phyloP scores from a whole-genome alignment of 1,140 invertebrate genomes.

The Gryon sp. region DNA sequence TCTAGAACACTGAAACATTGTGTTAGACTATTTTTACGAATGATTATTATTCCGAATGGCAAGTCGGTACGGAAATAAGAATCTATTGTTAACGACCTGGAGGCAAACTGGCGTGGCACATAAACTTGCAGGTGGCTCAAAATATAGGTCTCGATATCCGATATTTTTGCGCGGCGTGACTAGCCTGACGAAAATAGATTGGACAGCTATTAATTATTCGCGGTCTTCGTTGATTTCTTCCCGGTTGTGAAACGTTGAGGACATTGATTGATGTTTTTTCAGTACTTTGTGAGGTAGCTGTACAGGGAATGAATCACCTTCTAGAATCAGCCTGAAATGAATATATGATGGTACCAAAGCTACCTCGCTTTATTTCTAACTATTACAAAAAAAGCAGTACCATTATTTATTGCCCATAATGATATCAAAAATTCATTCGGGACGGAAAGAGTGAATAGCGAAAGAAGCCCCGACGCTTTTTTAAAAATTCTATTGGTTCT shows the following conservation, averaged over 20 bases:
- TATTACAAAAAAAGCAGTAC: not conserved
- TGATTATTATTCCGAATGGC: slow-evolving; percentile 44
- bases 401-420: slow-evolving; percentile 48
- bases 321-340: no score
- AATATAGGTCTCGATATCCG: slow-evolving; percentile 54
- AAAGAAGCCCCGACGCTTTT: slow-evolving; percentile 14
- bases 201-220: slow-evolving; percentile 64
- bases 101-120: slow-evolving; percentile 27
- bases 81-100: slow-evolving; percentile 42
- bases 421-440: slow-evolving; percentile 52
- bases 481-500: slow-evolving; percentile 42
- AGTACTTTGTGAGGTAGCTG: slow-evolving; percentile 48
- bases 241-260: slow-evolving; percentile 23
- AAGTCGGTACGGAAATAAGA: slow-evolving; percentile 39
- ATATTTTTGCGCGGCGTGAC: slow-evolving; percentile 48
- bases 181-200: slow-evolving; percentile 54
- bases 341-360: slow-evolving; percentile 21
- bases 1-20: not conserved
- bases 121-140: slow-evolving; percentile 46
- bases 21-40: not conserved
- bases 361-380: slow-evolving; percentile 34
- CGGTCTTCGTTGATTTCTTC: slow-evolving; percentile 57
- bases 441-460: slow-evolving; percentile 5
- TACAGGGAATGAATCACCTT: slow-evolving; percentile 38
- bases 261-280: slow-evolving; percentile 64